phyloP scores from a whole-genome alignment of 2,113 vertebrate species.

The Clupea harengus region DNA sequence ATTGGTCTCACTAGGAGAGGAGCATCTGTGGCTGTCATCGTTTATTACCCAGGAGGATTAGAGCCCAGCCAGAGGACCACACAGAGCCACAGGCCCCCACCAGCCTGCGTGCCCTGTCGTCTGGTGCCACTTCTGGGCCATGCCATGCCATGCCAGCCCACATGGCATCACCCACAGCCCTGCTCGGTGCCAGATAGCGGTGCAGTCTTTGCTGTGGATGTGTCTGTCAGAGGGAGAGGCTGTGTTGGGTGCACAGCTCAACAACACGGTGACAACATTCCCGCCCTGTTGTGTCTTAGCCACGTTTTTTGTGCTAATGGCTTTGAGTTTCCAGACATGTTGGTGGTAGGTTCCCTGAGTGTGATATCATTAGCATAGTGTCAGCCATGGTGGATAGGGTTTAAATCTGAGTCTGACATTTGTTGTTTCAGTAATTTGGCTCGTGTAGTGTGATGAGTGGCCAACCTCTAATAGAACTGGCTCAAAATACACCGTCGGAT shows the following conservation, averaged over 20 bases:
- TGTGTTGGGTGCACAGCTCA: neutral
- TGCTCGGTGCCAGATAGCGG: neutral
- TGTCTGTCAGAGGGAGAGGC: neutral
- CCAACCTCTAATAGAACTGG: neutral
- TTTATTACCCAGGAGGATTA: conserved; percentile 74
- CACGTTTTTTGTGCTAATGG: neutral
- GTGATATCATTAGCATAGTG: neutral
- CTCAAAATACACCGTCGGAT: neutral
- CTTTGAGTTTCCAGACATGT: neutral
- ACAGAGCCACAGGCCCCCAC: neutral
- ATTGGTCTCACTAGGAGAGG: conserved; percentile 72
- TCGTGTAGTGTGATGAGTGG: neutral
- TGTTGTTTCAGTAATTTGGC: no score
- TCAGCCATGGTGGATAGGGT: neutral
- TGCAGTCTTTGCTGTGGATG: neutral
- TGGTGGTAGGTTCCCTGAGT: neutral
- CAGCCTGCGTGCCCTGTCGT: neutral
- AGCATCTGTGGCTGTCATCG: conserved; percentile 82
- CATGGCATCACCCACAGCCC: neutral
- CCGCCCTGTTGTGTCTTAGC: neutral
- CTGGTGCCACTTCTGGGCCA: neutral
- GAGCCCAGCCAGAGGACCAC: conserved; percentile 39
- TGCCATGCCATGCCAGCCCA: neutral
- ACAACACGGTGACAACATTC: neutral
- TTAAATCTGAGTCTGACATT: neutral